These are phyloP conservation scores for Tryphoninae sp. DNA, from an alignment of 2,888 invertebrate species.

Conservation along the genomic window DNA sequence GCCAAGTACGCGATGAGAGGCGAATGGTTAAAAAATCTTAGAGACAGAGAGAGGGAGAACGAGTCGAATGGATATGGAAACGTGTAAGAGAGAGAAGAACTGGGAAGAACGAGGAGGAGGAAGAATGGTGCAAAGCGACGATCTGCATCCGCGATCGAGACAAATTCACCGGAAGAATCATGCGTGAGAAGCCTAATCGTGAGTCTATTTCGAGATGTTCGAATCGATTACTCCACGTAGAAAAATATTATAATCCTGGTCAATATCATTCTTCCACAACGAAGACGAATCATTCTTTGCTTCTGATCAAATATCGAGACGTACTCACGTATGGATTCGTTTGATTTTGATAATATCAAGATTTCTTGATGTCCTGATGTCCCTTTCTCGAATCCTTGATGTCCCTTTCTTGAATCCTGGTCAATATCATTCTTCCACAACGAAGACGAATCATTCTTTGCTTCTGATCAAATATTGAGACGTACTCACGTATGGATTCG, in stretches of 20 bases:
- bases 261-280: neutral
- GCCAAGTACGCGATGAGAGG: constrained; percentile 70
- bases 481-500: neutral
- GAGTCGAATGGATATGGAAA: constrained; percentile 28
- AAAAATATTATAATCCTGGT: neutral
- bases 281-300: neutral
- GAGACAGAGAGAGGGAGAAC: constrained; percentile 11
- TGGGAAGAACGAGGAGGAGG: constrained; percentile 17
- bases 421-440: neutral
- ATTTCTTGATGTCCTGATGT: too few relatives aligned
- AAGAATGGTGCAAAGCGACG: constrained; percentile 33
- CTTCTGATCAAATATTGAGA: neutral
- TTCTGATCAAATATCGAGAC: neutral
- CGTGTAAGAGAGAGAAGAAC: constrained; percentile 12
- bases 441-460: neutral
- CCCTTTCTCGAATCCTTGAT: too few relatives aligned
- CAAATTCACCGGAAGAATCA: constrained; percentile 61
- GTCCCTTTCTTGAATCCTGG: too few relatives aligned
- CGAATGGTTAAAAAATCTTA: constrained; percentile 39
- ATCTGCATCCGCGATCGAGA: constrained; percentile 60
- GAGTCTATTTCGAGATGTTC: constrained; percentile 45
- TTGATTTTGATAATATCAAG: neutral
- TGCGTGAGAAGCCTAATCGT: constrained; percentile 24
- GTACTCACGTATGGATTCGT: neutral
- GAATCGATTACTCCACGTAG: neutral